A percentile compares a stretch with the other conserved stretches of the same genome.
Evolutionary conservation across 2,797 vertebrate genomes (phyloP).

Genomic region (Enteromius unitaeniatus): DNA sequence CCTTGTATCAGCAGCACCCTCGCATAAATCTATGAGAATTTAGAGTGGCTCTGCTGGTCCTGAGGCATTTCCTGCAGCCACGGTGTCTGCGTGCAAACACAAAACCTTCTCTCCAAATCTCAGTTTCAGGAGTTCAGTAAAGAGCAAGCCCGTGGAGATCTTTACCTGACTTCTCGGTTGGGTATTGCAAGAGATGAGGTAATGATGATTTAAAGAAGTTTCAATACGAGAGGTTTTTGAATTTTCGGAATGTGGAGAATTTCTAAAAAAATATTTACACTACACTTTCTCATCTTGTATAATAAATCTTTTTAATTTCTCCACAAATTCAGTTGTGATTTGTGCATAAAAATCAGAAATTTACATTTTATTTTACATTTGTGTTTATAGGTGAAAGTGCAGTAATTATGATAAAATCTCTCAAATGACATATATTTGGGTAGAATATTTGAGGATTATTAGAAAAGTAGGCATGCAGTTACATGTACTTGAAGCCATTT

Average conservation of each 20-base stretch:
- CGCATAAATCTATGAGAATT: conserved; percentile 56
- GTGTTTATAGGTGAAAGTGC: neutral
- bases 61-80: conserved; percentile 50
- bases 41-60: conserved; percentile 44
- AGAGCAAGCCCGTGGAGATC: neutral
- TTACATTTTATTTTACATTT: neutral
- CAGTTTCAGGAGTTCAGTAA: conserved; percentile 29
- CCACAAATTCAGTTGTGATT: neutral
- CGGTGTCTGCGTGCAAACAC: conserved; percentile 37
- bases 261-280: neutral
- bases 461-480: neutral
- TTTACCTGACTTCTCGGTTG: neutral
- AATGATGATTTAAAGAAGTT: neutral
- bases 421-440: neutral
- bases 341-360: too few relatives aligned
- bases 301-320: neutral
- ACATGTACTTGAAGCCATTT: neutral
- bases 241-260: neutral
- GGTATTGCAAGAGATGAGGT: neutral
- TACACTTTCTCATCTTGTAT: neutral
- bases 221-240: neutral
- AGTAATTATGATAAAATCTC: neutral
- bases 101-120: conserved; percentile 25
- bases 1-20: conserved; percentile 39
- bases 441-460: neutral